Base-by-base conservation (phyloP, 2,113 vertebrate genomes). In the Coracopsis vasa region DNA sequence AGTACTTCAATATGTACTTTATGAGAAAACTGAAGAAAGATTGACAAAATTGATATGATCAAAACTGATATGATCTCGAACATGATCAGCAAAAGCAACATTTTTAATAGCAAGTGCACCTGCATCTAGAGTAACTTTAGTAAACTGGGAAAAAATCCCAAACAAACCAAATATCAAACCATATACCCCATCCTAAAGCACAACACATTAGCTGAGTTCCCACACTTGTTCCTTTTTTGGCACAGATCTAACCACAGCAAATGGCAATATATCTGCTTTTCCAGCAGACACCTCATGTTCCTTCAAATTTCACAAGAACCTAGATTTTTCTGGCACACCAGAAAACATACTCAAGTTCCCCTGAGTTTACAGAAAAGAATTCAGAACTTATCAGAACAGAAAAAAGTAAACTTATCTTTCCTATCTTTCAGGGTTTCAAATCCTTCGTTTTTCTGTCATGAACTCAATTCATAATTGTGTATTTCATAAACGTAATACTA, bases 1-100 rank as follows among this genome's bases (percentile, higher is more conserved):
- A 98, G 92, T 51, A 97, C 98, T 98, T 99, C 99, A 91, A 99
- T 96, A 48, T 98, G 98, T 73, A 99, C 98, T 92, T 98, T 98
- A 96, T 96, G 98, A 86, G 97, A 98, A 93, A 98, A 98, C 99
- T 99, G 93, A 71, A 92, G 50, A 83, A 82, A 82, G 86, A 95
- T 58, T 24, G 45, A 93, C 13, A 77, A 75, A 85, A 51, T 65
- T 35, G 42, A 8, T 33, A 33, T 54, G 29, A 33, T 54, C 53
- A 54, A 54, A 33, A 54, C 7, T 54, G 29, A 8, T 33, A 54
- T 33, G 53, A 54, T 54, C 53, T 54, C 60, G 74, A 44, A 88
- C 12, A 62, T 9, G 24, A 91, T 86, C 17, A 85, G 25, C 27
- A 74, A 64, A 50, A 61, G n/a, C 9, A 77, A 11, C 66, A 64